Conservation (phyloP, 1,140 invertebrate species). For the Zaprionus davidi region DNA sequence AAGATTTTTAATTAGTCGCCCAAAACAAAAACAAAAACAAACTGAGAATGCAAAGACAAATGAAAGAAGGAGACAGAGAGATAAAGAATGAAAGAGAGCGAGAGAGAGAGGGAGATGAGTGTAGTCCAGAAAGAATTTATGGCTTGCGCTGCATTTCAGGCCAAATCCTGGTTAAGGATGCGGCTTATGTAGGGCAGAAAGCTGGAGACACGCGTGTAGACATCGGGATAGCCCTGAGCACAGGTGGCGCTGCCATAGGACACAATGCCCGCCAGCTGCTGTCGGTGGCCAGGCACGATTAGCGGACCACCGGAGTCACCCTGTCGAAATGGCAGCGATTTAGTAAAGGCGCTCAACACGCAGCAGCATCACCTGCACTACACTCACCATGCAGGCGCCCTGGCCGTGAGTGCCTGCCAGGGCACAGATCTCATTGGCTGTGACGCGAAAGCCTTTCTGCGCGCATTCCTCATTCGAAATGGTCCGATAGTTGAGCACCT, state of each 20-base stretch:
- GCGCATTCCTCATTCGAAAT: slow-evolving; percentile 78
- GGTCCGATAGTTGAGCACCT: slow-evolving; percentile 69
- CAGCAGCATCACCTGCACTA: not conserved
- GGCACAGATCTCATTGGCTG: slow-evolving; percentile 84
- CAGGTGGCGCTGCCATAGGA: slow-evolving; percentile 88
- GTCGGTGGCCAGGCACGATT: slow-evolving; percentile 50
- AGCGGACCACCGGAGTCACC: slow-evolving; percentile 91
- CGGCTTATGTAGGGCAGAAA: slow-evolving; percentile 74
- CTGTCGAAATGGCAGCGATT: slow-evolving; percentile 71
- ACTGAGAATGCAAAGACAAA: slow-evolving; percentile 14
- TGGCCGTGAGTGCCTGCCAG: slow-evolving; percentile 77
- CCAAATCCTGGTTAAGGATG: slow-evolving; percentile 69
- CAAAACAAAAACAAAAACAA: slow-evolving; percentile 32
- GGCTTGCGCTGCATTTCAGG: slow-evolving; percentile 22
- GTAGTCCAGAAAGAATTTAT: slow-evolving; percentile 48
- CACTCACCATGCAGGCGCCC: slow-evolving; percentile 84
- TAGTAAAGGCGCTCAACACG: not conserved
- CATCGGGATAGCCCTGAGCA: slow-evolving; percentile 75
- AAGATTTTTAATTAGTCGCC: slow-evolving; percentile 81
- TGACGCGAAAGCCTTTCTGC: slow-evolving; percentile 72
- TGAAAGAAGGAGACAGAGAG: not conserved
- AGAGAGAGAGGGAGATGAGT: not conserved
- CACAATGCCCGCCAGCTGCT: slow-evolving; percentile 87
- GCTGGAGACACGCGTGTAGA: slow-evolving; percentile 81
- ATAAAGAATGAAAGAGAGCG: not conserved